phyloP scores from a whole-genome alignment of 2,888 invertebrate genomes.

The Nesidiocoris tenuis region DNA sequence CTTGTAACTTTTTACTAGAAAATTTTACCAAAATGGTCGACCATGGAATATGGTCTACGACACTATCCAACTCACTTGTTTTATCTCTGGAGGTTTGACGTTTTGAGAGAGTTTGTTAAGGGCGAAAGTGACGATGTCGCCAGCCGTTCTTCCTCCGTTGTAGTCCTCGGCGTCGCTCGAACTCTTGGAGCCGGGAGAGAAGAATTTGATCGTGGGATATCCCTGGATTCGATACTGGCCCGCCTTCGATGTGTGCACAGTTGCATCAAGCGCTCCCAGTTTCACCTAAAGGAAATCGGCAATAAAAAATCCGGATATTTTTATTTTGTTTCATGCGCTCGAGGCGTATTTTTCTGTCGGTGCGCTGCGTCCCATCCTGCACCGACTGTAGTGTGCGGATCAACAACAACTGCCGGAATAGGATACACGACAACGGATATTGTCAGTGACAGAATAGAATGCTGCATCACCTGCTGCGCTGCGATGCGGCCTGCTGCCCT shows the following conservation, averaged over 20 bases:
- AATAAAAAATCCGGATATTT: not conserved
- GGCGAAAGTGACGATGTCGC: slow-evolving; percentile 89
- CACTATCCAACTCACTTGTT: slow-evolving; percentile 65
- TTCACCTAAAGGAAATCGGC: slow-evolving; percentile 61
- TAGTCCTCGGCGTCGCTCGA: slow-evolving; percentile 75
- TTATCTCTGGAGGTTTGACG: slow-evolving; percentile 84
- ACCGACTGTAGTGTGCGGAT: no score
- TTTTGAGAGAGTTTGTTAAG: slow-evolving; percentile 81
- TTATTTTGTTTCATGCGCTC: no score
- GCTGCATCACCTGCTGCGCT: no score
- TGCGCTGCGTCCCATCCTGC: no score
- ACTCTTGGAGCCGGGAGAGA: slow-evolving; percentile 73
- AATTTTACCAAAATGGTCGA: no score
- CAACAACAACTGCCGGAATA: no score
- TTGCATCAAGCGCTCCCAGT: slow-evolving; percentile 94
- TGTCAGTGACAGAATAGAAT: no score
- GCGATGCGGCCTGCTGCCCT: no score
- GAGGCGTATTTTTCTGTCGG: no score
- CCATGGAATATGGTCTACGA: no score
- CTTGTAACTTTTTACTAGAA: no score
- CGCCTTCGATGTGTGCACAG: slow-evolving; percentile 80
- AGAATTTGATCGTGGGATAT: slow-evolving; percentile 95
- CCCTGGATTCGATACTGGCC: slow-evolving; percentile 84
- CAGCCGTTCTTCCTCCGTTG: slow-evolving; percentile 86
- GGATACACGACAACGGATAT: no score